Evolutionary conservation across 2,113 vertebrate species (phyloP), one percentile per base, ranked within the genome.

Genomic region (Sturnus vulgaris): DNA sequence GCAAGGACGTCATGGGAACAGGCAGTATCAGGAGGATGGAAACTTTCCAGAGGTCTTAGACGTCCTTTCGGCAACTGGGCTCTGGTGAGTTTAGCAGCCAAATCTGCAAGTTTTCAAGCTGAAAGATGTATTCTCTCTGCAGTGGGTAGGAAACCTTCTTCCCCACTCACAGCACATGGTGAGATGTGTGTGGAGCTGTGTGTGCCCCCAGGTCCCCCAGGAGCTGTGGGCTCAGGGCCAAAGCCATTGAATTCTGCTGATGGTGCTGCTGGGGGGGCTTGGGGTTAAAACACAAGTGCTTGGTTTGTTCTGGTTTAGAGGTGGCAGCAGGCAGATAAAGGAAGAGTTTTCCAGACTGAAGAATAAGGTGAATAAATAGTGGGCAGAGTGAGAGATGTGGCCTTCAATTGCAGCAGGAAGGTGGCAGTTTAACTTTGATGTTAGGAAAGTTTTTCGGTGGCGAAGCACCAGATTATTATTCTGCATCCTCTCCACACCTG

Each of bases 31-130:
- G 44, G 47, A 83, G 33, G 24, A 78, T 75, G 76, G 91, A 88
- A 83, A 70, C 77, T 93, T 93, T 90, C 88, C 70, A 65, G 68
- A 69, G 69, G 78, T 37, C 22, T 61, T 77, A 39, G 42, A 42
- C 39, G 92, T 92, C 85, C 70, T 90, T 82, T 84, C 1, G 1
- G 42, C 69, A 80, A 2, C n/a, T 35, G 68, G 55, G 42, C 47
- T 37, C 88, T 90, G 55, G 66, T 76, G 65, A 94, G 24, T 69
- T 86, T 65, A 65, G 65, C 73, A 35, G 63, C 59, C 79, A 86
- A 73, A 80, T 65, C 79, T 79, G 75, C 42, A 76, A 81, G 53
- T 22, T 71, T 88, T 95, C 79, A 72, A 73, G 37, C 12, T 88
- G 70, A 82, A 90, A 72, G 73, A 20, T 71, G 55, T 68, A 39